Percentiles rank a stretch among this genome's conserved stretches.
Conservation (phyloP, 2,113 vertebrate species). For the Hemichromis elongatus region DNA sequence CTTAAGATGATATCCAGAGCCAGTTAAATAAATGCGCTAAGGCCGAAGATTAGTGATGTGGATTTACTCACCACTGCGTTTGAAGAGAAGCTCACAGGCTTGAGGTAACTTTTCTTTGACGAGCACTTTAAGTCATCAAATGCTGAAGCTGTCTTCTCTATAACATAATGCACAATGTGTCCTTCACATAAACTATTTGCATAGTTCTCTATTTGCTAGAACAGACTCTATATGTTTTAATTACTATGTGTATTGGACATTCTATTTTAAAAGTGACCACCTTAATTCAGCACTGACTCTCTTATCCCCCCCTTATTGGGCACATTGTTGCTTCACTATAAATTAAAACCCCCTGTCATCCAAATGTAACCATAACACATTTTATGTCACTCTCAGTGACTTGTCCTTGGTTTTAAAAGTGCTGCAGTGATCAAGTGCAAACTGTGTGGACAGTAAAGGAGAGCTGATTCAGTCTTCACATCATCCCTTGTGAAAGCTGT, state of each 20-base stretch:
- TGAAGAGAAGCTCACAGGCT: constrained; percentile 35
- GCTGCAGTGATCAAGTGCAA: constrained; percentile 22
- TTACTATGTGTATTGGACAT: neutral
- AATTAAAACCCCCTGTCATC: constrained; percentile 1
- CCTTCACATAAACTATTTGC: neutral
- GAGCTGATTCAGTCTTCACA: constrained; percentile 62
- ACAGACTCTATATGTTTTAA: neutral
- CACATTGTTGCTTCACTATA: neutral
- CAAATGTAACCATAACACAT: constrained; percentile 12
- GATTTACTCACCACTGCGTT: constrained; percentile 57
- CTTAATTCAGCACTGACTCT: constrained; percentile 3
- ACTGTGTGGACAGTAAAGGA: constrained; percentile 40
- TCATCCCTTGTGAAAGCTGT: constrained; percentile 54
- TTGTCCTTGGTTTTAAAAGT: constrained; percentile 38
- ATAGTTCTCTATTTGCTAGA: neutral
- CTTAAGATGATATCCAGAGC: constrained; percentile 14
- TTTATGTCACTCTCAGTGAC: constrained; percentile 22
- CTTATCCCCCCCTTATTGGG: neutral
- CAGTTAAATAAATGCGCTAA: constrained; percentile 56
- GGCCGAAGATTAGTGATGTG: constrained; percentile 56
- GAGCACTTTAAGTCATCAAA: neutral
- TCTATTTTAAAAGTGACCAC: neutral
- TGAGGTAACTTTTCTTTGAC: constrained; percentile 16
- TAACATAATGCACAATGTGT: neutral
- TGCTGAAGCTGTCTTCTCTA: neutral